A percentile compares a stretch with the other conserved stretches of the same genome.
phyloP scores from a whole-genome alignment of 2,888 invertebrate genomes.

The Eristalis arbustorum region DNA sequence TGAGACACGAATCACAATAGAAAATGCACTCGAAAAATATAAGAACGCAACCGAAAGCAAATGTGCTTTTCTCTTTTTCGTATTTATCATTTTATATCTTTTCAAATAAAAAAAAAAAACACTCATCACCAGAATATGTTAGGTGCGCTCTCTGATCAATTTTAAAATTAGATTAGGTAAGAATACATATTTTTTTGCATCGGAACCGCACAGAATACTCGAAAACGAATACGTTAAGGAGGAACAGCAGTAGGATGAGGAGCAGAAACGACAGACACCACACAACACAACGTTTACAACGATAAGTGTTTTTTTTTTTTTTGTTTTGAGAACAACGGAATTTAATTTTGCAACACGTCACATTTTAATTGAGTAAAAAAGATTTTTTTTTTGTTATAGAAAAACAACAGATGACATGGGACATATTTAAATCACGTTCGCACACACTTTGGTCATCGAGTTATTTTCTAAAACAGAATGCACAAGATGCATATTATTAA shows the following conservation, averaged over 20 bases:
- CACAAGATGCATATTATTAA: conserved; percentile 1
- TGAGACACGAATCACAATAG: conserved; percentile 28
- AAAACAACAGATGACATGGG: not conserved
- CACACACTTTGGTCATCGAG: conserved; percentile 10
- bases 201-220: conserved; percentile 37
- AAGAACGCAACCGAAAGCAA: conserved; percentile 37
- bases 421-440: conserved; percentile 29
- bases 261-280: conserved; percentile 41
- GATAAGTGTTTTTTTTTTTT: conserved; percentile 11
- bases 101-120: conserved; percentile 30
- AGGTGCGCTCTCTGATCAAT: conserved; percentile 62
- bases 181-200: conserved; percentile 50
- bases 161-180: conserved; percentile 70
- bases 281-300: conserved; percentile 24
- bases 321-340: conserved; percentile 61
- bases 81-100: conserved; percentile 39
- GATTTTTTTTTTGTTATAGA: not conserved
- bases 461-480: not conserved
- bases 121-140: conserved; percentile 56
- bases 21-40: conserved; percentile 47
- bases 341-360: conserved; percentile 70
- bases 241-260: not conserved
- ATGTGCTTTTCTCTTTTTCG: conserved; percentile 25
- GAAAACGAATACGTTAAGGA: not conserved
- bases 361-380: conserved; percentile 55